phyloP scores from a whole-genome alignment of 1,140 invertebrate genomes.

The Geopemphigus sp. region DNA sequence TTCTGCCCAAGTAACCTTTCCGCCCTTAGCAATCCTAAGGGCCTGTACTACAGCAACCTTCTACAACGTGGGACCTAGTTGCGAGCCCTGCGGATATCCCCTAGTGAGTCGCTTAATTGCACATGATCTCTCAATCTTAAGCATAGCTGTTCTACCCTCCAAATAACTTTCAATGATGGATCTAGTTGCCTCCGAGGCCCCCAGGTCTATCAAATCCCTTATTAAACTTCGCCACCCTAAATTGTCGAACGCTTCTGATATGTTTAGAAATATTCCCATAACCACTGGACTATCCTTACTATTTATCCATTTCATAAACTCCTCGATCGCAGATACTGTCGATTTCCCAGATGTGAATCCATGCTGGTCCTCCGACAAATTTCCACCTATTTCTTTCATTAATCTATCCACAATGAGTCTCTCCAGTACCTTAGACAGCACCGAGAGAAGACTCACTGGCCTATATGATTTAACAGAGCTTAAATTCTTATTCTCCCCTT shows the following conservation, averaged over 20 bases:
- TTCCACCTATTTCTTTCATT: neutral
- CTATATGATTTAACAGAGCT: neutral
- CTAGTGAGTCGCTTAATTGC: neutral
- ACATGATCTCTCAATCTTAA: too few relatives aligned
- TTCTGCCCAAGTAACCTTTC: too few relatives aligned
- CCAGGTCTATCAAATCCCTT: neutral
- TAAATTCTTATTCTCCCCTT: neutral
- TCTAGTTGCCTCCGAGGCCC: neutral
- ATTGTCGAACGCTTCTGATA: neutral
- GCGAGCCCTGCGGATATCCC: neutral
- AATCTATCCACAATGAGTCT: neutral
- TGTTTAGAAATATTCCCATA: neutral
- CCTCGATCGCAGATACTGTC: neutral
- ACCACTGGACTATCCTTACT: neutral
- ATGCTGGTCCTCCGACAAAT: neutral
- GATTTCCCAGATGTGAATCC: neutral
- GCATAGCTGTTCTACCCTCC: neutral
- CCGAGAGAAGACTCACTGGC: neutral
- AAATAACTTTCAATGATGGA: neutral
- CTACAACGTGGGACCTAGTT: neutral
- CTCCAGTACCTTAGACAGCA: conserved; percentile 2
- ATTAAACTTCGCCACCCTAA: neutral
- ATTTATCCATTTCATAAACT: neutral
- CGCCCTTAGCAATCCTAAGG: neutral
- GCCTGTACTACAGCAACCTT: neutral